Base-by-base conservation (phyloP, 2,797 vertebrate species). In the Eleutherodactylus coqui region DNA sequence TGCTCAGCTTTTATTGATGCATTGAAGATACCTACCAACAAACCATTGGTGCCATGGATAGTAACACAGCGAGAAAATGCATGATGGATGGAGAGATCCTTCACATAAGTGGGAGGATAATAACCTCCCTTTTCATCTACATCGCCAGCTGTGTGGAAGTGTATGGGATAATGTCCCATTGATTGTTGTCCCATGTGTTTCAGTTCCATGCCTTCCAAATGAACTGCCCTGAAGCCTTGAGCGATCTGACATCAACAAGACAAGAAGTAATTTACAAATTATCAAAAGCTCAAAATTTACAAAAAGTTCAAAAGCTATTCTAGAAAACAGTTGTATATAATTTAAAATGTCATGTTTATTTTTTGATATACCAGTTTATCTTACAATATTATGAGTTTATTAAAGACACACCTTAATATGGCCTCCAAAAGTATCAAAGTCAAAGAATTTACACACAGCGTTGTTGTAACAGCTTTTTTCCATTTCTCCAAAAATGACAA, bases 141-240 rank as follows among this genome's bases (percentile, higher is more conserved):
- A 0, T 99, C 96, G 29, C 97, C 96, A 0, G 95, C 96, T 95
- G 98, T 96, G 88, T 99, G 98, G 92, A 99, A 99, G 88, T 99
- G 98, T 51, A 99, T 90, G 0, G 98, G 97, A 83, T 99, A 99
- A 92, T 99, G 98, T 36, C 98, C 98, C 95, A 99, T 94, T 0
- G 95, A 95, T 93, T 99, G 98, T 92, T 99, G 98, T 3, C 98
- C 98, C 98, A 99, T 98, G 86, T 98, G 94, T 88, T 93, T 94
- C 82, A 99, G 89, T 92, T 99, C 97, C 86, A 97, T 83, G 0
- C 97, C 98, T 85, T 97, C 95, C 49, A 99, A 90, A 75, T 99
- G 98, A 9, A 95, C 93, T 0, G 97, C 95, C 85, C 90, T 94
- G 88, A 99, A 99, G 19, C 95, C 94, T 8, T 93, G 93, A n/a